Base-by-base conservation (phyloP, 2,113 vertebrate species). In the Elgaria multicarinata region DNA sequence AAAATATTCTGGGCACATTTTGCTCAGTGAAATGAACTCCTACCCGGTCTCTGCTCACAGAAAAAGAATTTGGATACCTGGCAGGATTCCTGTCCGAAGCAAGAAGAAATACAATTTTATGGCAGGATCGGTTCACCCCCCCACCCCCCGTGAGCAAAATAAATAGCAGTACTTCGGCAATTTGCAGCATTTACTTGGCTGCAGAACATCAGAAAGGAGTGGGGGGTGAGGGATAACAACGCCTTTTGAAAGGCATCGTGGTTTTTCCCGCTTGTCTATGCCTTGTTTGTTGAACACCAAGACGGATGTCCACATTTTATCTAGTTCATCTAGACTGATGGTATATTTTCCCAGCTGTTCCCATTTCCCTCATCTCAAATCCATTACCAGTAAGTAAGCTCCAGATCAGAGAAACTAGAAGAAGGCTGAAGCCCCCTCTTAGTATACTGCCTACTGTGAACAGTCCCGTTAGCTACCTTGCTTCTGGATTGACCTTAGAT, bases 21-120 rank as follows among this genome's bases (percentile, higher is more conserved):
- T 14, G 8, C 16, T 22, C 26, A 1, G 2, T 4, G 31, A 62
- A 12, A 22, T 4, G n/a, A 2, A 69, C 55, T 1, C 1, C 24
- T 7, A 4, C 44, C 20, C 53, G 2, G n/a, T 3, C 39, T 46
- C 28, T 83, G 42, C 16, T 83, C 42, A 24, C 12, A 20, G 22
- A 53, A 50, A 76, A 6, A 31, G 62, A 13, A 5, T 16, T 18
- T 55, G 31, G 36, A 1, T 50, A 42, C 10, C 6, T 3, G 1
- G 5, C 36, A 75, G 28, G 62, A 71, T 20, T 44, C 55, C 83
- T n/a, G 36, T 28, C 13, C 58, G n/a, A 44, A 0, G 2, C 3
- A 6, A 39, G 58, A 1, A 3, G 50, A 80, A 71, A 58, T 78
- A 20, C 12, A 2, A 58, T 6, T 26, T 12, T 14, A 7, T 14